phyloP scores from a whole-genome alignment of 1,140 invertebrate genomes.

The Drosophila melanica region DNA sequence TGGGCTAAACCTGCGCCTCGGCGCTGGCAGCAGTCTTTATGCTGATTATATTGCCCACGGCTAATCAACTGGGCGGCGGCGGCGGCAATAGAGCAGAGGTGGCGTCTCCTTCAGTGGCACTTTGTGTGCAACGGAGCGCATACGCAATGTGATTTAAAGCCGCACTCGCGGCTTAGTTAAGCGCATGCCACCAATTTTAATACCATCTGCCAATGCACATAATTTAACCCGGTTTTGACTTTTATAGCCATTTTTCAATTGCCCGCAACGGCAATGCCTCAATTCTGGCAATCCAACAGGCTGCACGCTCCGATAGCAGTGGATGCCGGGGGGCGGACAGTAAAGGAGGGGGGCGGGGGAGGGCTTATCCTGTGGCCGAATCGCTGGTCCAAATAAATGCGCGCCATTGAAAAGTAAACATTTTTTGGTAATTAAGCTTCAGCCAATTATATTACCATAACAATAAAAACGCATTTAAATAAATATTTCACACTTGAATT shows the following conservation, averaged over 20 bases:
- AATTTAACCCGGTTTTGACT: conserved; percentile 53
- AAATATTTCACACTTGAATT: conserved; percentile 46
- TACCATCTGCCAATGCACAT: conserved; percentile 35
- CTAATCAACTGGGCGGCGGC: conserved; percentile 24
- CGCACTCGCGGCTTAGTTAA: conserved; percentile 56
- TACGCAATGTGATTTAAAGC: conserved; percentile 69
- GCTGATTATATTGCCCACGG: conserved; percentile 38
- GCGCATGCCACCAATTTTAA: conserved; percentile 33
- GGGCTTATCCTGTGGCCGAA: too few species aligned
- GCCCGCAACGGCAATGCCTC: conserved; percentile 33
- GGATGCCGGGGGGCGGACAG: too few species aligned
- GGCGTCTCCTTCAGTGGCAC: conserved; percentile 8
- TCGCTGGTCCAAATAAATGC: conserved; percentile 5
- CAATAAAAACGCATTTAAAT: conserved; percentile 70
- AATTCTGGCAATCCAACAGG: conserved; percentile 1
- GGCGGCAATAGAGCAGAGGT: too few species aligned
- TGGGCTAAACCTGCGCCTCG: background rate
- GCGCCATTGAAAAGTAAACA: conserved; percentile 58
- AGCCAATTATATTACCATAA: conserved; percentile 69
- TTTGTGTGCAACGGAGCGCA: conserved; percentile 58
- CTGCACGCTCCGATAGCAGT: background rate
- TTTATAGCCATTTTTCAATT: conserved; percentile 54
- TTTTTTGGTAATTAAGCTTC: conserved; percentile 75
- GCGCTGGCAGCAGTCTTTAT: conserved; percentile 9
- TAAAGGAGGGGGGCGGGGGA: background rate